These are phyloP conservation scores for Orthonevra nobilis DNA, from an alignment of 2,888 invertebrate genomes.

Conservation along the genomic window DNA sequence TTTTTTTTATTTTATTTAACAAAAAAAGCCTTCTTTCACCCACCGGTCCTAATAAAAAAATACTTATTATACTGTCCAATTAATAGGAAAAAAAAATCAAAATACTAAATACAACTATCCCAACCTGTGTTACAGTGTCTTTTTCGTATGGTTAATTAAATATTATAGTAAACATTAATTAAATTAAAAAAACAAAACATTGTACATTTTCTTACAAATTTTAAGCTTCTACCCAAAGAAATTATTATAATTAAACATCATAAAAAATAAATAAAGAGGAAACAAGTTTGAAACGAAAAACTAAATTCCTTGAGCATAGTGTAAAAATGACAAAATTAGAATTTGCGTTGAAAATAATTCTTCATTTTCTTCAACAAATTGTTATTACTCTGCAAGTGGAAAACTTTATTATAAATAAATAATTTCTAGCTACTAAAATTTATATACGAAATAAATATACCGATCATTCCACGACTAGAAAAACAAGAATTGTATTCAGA, in stretches of 20 bases:
- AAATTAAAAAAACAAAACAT: slow-evolving; percentile 43
- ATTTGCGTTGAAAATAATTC: slow-evolving; percentile 53
- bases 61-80: slow-evolving; percentile 10
- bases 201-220: slow-evolving; percentile 67
- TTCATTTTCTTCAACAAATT: slow-evolving; percentile 47
- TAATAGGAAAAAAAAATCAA: background rate
- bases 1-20: slow-evolving; percentile 15
- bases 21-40: slow-evolving; percentile 56
- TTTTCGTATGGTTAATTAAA: slow-evolving; percentile 68
- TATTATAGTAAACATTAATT: slow-evolving; percentile 43
- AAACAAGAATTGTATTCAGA: slow-evolving; percentile 51
- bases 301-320: slow-evolving; percentile 59
- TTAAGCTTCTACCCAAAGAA: slow-evolving; percentile 64
- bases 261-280: slow-evolving; percentile 22
- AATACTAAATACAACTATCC: slow-evolving; percentile 30
- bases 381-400: slow-evolving; percentile 46
- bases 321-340: slow-evolving; percentile 47
- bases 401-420: slow-evolving; percentile 28
- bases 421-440: slow-evolving; percentile 45
- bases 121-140: slow-evolving; percentile 70
- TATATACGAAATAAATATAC: slow-evolving; percentile 41
- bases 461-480: slow-evolving; percentile 63
- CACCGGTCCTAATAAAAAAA: slow-evolving; percentile 57
- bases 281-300: too few relatives aligned
- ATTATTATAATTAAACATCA: too few relatives aligned